phyloP scores from a whole-genome alignment of 2,797 vertebrate genomes.

The Vespertilio murinus region DNA sequence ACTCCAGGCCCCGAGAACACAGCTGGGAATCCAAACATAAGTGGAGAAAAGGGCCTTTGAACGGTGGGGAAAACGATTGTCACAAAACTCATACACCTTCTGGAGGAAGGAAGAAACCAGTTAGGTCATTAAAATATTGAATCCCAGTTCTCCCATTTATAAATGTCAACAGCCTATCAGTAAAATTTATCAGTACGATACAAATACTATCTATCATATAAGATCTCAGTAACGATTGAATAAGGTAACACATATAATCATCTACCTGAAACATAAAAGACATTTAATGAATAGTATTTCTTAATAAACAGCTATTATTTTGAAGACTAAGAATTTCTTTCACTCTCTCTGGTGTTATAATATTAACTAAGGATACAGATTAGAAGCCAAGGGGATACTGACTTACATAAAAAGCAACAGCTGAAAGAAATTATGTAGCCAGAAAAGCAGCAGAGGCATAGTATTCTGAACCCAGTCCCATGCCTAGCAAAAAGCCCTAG shows the following conservation, averaged over 20 bases:
- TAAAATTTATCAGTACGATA: not conserved
- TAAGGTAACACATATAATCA: not conserved
- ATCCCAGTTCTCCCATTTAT: not conserved
- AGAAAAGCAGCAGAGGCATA: not conserved
- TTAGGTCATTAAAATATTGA: not conserved
- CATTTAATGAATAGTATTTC: not conserved
- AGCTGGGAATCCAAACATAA: conserved; percentile 50
- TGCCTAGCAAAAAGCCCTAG: not conserved
- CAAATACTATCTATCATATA: not conserved
- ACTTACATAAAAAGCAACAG: conserved; percentile 1
- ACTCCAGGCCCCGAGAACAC: not conserved
- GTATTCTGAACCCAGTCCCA: not conserved
- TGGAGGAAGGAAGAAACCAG: not conserved
- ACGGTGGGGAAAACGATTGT: not conserved
- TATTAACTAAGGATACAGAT: conserved; percentile 53
- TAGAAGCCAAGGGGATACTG: conserved; percentile 16
- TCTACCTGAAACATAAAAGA: conserved; percentile 37
- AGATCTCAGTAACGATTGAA: not conserved
- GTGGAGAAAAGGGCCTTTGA: conserved; percentile 33
- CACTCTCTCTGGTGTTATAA: conserved; percentile 7
- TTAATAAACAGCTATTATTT: conserved; percentile 3
- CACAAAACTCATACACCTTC: not conserved
- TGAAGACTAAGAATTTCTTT: conserved; percentile 13
- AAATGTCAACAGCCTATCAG: not conserved
- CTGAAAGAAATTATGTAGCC: conserved; percentile 31